Base-by-base conservation (phyloP, 2,797 vertebrate species). In the Spinus pinus region DNA sequence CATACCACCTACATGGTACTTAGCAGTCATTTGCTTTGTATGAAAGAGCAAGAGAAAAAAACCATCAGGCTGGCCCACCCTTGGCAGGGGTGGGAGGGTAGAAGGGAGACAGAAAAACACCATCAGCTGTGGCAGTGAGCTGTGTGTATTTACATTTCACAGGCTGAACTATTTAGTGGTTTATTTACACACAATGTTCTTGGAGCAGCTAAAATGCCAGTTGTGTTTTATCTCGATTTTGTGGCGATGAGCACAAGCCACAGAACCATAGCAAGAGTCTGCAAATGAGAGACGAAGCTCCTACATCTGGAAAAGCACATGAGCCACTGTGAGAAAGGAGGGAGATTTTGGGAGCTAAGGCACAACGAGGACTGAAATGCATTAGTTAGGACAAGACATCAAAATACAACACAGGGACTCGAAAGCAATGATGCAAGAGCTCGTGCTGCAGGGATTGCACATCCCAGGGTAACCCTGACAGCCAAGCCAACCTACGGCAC, bases 171-270 rank as follows among this genome's bases (percentile, higher is more conserved):
- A 90, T 94, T 96, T 88, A 93, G 89, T 90, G 95, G 87, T 88
- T 96, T 97, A 95, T 94, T 96, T 95, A 94, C 94, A 96, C 81
- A 93, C 93, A 94, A 54, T 88, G 83, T 96, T 88, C 88, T 93
- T 86, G 79, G 89, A 96, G 94, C 93, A 91, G 89, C 87, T 92
- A 84, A 94, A 96, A 93, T 88, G 89, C 89, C 94, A 94, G 93
- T 94, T 94, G 91, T 83, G 72, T 90, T 95, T 94, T 88, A 93
- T 94, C 87, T 86, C 27, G 66, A 83, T 93, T 96, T 88, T 75
- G 79, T 83, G 91, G 79, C 86, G 81, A 81, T 1, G 44, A 5
- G 12, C 77, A 54, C 8, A 91, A 94, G 87, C 82, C 82, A 77
- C 82, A 67, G 69, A 93, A 81, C 53, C 87, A 73, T 1, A 44